Conservation (phyloP, 2,113 vertebrate species). For the Bos indicus region DNA sequence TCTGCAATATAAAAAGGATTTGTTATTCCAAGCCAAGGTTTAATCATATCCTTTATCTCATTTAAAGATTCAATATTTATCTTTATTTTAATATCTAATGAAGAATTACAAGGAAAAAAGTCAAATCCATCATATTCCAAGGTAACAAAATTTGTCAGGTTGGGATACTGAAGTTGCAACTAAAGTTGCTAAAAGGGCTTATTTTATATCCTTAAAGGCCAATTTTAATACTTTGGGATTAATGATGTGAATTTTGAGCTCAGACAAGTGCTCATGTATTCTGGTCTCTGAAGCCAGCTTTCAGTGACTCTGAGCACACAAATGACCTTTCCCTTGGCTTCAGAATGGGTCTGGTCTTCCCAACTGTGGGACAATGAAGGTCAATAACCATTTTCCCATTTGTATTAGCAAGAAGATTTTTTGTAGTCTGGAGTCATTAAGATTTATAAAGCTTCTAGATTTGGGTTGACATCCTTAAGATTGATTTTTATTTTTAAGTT, state of each 20-base stretch:
- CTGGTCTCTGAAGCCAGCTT: neutral
- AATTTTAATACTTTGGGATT: neutral
- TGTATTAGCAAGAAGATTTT: conserved; percentile 1
- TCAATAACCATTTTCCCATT: neutral
- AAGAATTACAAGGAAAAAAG: neutral
- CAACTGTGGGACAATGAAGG: neutral
- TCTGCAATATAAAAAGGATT: neutral
- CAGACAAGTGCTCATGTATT: neutral
- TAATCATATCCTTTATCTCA: neutral
- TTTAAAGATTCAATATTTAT: neutral
- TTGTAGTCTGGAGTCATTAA: neutral
- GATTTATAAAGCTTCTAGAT: conserved; percentile 33
- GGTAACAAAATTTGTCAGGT: conserved; percentile 12
- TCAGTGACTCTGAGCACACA: neutral
- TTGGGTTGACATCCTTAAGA: neutral
- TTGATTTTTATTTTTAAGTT: conserved; percentile 37
- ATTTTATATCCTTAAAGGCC: neutral
- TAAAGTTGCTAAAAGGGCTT: neutral
- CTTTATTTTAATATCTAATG: conserved; percentile 10
- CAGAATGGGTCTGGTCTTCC: neutral
- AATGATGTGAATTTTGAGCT: neutral
- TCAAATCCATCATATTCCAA: neutral
- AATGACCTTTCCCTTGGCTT: neutral
- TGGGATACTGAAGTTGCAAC: neutral
- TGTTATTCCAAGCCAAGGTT: conserved; percentile 4